Conservation (phyloP, 1,140 invertebrate species). For the Drosophila punjabiensis region DNA sequence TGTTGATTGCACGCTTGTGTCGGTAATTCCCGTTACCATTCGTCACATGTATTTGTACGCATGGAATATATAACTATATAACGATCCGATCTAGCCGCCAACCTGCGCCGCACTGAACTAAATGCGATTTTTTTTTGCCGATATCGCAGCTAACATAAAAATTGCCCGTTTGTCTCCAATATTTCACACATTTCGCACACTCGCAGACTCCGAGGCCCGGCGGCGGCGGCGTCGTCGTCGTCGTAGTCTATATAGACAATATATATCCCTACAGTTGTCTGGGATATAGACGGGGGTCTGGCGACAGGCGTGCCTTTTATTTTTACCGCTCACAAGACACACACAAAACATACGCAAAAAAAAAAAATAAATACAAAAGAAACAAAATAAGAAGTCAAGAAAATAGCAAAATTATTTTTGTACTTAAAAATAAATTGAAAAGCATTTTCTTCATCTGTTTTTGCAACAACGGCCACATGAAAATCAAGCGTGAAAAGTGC, state of each 20-base stretch:
- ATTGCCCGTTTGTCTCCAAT: constrained; percentile 83
- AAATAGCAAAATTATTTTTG: constrained; percentile 73
- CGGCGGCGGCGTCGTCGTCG: background rate
- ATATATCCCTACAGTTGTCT: constrained; percentile 39
- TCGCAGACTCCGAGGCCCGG: constrained; percentile 17
- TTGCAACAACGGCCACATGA: constrained; percentile 75
- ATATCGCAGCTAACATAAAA: constrained; percentile 74
- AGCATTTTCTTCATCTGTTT: constrained; percentile 80
- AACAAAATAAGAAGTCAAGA: constrained; percentile 24
- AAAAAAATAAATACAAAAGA: constrained; percentile 32
- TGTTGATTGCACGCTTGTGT: constrained; percentile 23
- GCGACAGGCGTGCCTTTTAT: constrained; percentile 58
- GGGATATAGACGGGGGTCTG: constrained; percentile 37
- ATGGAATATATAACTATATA: constrained; percentile 30
- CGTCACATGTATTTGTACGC: background rate
- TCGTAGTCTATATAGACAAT: constrained; percentile 49
- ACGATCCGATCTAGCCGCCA: constrained; percentile 76
- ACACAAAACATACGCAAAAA: constrained; percentile 1
- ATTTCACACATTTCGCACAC: constrained; percentile 72
- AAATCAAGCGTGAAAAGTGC: constrained; percentile 80
- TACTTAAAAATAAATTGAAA: constrained; percentile 85
- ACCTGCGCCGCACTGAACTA: constrained; percentile 82
- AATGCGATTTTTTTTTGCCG: constrained; percentile 53
- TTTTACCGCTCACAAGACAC: constrained; percentile 46
- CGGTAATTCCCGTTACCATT: constrained; percentile 29